Percentiles rank a stretch among this genome's conserved stretches.
phyloP scores from a whole-genome alignment of 2,888 invertebrate genomes.

The Stomorhina lunata region DNA sequence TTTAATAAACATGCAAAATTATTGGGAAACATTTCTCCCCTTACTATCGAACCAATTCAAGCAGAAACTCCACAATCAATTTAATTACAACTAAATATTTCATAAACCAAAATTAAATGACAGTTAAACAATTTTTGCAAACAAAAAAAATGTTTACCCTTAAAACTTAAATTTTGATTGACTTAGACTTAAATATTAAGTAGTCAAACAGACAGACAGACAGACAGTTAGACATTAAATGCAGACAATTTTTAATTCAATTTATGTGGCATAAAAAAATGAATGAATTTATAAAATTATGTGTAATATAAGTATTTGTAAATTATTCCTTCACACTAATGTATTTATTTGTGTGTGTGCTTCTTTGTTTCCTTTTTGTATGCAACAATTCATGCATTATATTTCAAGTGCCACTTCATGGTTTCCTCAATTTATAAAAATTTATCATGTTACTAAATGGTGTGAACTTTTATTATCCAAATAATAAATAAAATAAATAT shows the following conservation, averaged over 20 bases:
- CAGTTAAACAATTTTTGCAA: background rate
- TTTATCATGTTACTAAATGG: slow-evolving; percentile 53
- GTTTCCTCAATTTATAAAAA: slow-evolving; percentile 65
- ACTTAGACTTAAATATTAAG: slow-evolving; percentile 43
- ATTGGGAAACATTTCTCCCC: too few species aligned
- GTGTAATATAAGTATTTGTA: background rate
- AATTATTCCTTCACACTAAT: background rate
- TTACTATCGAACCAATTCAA: background rate
- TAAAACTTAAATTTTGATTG: slow-evolving; percentile 38
- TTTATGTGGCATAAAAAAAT: background rate
- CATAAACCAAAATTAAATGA: background rate
- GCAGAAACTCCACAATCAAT: background rate
- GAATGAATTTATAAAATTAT: background rate
- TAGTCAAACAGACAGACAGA: background rate
- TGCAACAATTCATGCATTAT: slow-evolving; percentile 61
- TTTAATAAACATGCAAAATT: too few species aligned
- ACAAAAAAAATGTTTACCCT: slow-evolving; percentile 6
- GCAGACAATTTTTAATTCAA: slow-evolving; percentile 8
- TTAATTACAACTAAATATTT: background rate
- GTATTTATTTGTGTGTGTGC: background rate
- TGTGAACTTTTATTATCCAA: slow-evolving; percentile 54
- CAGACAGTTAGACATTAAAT: background rate
- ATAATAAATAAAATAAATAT: slow-evolving; percentile 56
- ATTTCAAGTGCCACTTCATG: slow-evolving; percentile 62
- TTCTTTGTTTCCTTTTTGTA: slow-evolving; percentile 21